These are phyloP conservation scores for Drosophila meridionalis DNA, from an alignment of 2,888 invertebrate species.

Conservation along the genomic window DNA sequence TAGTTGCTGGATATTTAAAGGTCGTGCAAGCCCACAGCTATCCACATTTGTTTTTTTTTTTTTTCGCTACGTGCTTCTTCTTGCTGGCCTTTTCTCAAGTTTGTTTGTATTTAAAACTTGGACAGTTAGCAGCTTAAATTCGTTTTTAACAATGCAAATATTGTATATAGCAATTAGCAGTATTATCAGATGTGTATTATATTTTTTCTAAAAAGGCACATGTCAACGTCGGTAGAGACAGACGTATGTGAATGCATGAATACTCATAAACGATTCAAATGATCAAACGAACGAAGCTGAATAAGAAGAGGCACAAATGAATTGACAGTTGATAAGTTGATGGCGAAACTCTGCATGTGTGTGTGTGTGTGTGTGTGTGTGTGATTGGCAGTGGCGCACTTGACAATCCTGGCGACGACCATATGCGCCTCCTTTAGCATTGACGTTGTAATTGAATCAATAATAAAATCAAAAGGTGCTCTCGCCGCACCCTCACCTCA, in stretches of 20 bases:
- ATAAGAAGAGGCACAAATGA: neutral
- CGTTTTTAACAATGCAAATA: slow-evolving; percentile 71
- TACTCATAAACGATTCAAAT: slow-evolving; percentile 18
- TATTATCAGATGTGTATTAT: slow-evolving; percentile 67
- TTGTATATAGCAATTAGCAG: slow-evolving; percentile 69
- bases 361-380: neutral
- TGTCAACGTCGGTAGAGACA: slow-evolving; percentile 63
- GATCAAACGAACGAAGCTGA: neutral
- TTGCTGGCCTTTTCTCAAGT: slow-evolving; percentile 25
- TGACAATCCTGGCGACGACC: slow-evolving; percentile 41
- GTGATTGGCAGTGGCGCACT: slow-evolving; percentile 33
- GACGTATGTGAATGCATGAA: slow-evolving; percentile 21
- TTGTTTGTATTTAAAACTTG: slow-evolving; percentile 34
- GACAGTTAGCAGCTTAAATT: slow-evolving; percentile 69
- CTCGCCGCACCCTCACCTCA: neutral
- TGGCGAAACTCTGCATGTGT: slow-evolving; percentile 16
- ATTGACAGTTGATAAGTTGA: slow-evolving; percentile 30
- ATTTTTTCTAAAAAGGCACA: slow-evolving; percentile 50
- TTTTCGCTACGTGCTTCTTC: neutral
- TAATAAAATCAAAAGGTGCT: slow-evolving; percentile 68
- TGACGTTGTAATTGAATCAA: slow-evolving; percentile 76
- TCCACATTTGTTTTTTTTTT: neutral
- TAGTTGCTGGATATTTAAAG: neutral
- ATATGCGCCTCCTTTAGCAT: slow-evolving; percentile 40
- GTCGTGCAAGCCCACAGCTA: neutral